Evolutionary conservation across 2,797 vertebrate species (phyloP).

Genomic region (Phoxinus dragarum): DNA sequence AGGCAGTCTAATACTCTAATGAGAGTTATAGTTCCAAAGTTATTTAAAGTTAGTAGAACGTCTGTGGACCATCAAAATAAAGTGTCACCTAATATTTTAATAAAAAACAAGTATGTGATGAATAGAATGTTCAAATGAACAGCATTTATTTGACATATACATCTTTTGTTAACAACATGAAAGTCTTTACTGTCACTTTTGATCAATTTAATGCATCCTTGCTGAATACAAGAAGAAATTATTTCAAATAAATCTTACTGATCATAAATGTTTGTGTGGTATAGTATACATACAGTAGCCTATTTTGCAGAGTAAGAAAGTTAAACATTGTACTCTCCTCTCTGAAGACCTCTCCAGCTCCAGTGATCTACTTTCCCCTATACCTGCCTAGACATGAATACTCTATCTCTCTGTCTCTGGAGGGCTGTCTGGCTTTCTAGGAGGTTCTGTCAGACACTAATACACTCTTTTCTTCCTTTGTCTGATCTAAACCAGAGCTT

Average conservation of each 20-base stretch:
- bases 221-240: not conserved
- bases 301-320: not conserved
- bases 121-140: too few species aligned
- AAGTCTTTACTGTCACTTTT: not conserved
- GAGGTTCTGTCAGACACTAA: constrained; percentile 70
- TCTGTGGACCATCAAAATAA: too few species aligned
- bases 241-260: not conserved
- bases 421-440: constrained; percentile 58
- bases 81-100: too few species aligned
- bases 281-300: not conserved
- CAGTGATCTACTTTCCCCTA: constrained; percentile 8
- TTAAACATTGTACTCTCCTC: not conserved
- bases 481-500: constrained; percentile 48
- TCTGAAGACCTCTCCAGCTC: not conserved
- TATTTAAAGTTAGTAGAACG: too few species aligned
- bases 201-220: not conserved
- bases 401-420: constrained; percentile 57
- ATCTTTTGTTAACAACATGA: too few species aligned
- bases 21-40: too few species aligned
- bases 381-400: constrained; percentile 33
- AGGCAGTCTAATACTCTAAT: too few species aligned
- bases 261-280: not conserved
- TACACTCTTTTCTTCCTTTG: constrained; percentile 58
- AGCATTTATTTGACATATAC: too few species aligned
- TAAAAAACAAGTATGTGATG: too few species aligned